These are phyloP conservation scores for Oscheius sp. DNA, from an alignment of 2,888 invertebrate species.

Conservation along the genomic window DNA sequence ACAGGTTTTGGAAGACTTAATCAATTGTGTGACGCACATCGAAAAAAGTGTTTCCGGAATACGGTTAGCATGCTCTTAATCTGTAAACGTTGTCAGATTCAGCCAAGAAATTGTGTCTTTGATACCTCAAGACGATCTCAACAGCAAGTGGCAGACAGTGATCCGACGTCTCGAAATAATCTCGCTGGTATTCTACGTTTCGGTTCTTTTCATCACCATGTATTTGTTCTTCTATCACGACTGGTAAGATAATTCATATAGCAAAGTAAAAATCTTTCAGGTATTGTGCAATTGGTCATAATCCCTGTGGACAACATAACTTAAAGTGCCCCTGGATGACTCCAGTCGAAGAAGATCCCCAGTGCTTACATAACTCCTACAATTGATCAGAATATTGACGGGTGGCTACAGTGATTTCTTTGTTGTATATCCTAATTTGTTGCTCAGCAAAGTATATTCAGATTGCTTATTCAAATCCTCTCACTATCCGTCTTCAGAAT, in stretches of 20 bases:
- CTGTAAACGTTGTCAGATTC: constrained; percentile 22
- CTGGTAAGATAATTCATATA: constrained; percentile 53
- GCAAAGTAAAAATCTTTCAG: constrained; percentile 33
- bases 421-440: constrained; percentile 19
- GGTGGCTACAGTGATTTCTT: constrained; percentile 32
- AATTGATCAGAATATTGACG: constrained; percentile 43
- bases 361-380: constrained; percentile 59
- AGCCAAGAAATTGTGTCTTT: constrained; percentile 66
- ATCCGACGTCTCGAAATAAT: constrained; percentile 69
- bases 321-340: constrained; percentile 71
- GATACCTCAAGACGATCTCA: constrained; percentile 64
- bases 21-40: constrained; percentile 57
- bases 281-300: constrained; percentile 70
- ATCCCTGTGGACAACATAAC: constrained; percentile 68
- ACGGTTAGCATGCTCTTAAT: constrained; percentile 40
- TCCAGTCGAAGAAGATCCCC: constrained; percentile 51
- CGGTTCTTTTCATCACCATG: constrained; percentile 66
- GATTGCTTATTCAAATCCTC: background rate
- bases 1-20: constrained; percentile 67
- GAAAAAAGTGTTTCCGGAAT: constrained; percentile 64
- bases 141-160: constrained; percentile 68
- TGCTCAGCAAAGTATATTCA: constrained; percentile 14
- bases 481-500: constrained; percentile 16
- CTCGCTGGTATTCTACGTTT: constrained; percentile 70
- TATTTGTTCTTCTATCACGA: constrained; percentile 72